Evolutionary conservation across 2,888 invertebrate genomes (phyloP), one percentile per base, ranked within the genome.

Genomic region (Pyrochroa serraticornis): DNA sequence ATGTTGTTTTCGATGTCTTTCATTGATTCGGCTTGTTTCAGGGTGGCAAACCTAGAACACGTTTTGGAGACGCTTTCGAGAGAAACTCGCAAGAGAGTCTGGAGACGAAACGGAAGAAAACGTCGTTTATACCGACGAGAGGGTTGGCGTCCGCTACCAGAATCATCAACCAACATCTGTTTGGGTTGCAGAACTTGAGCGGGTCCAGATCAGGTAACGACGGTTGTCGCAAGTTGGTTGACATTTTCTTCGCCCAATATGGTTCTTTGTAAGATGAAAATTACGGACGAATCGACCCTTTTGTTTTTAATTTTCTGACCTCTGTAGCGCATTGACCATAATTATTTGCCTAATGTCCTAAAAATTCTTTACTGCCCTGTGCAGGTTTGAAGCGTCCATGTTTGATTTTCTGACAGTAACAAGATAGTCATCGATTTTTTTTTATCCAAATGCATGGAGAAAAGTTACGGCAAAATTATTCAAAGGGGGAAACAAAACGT

Each of bases 101-200:
- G 63, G 82, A 82, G 45, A 72, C 74, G 50, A 79, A 78, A 66
- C 78, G 73, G 75, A 73, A 81, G 77, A 73, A 81, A 58, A 70
- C 85, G 43, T 83, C 85, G 41, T 85, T 86, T 68, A 83, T 85
- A 76, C 84, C 87, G 57, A 82, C 84, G 53, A 85, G 85, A 77
- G 85, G 87, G 73, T 79, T 89, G 69, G 87, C 87, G 65, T 88
- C 88, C 61, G 88, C 89, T 65, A 87, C 88, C 56, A 84, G 88
- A 70, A 82, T 89, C 69, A 86, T 89, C 74, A 89, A 89, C 80
- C 89, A 89, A 74, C 89, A 89, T 80, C 81, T 89, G 66, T 88
- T 89, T 76, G 88, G 89, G 64, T 80, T 84, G 59, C 84, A 84
- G 71, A 84, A 82, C 68, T 74, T 81, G 58, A 78, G 79, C 66